phyloP scores from a whole-genome alignment of 2,797 vertebrate genomes.

The Pseudochirops cupreus region DNA sequence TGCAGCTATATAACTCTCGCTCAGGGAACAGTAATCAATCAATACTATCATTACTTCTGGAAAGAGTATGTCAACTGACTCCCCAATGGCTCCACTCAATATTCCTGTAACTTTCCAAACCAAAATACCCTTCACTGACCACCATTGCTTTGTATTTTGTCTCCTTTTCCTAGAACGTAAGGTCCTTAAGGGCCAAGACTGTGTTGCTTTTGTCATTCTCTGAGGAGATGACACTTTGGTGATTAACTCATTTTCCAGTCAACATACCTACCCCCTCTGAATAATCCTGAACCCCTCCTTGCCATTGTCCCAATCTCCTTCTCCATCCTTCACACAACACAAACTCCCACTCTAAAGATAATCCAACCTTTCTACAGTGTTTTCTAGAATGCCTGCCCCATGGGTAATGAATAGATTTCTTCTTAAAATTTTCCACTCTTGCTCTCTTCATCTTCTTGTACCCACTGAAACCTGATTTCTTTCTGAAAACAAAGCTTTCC shows the following conservation, averaged over 20 bases:
- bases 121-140: background rate
- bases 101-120: constrained; percentile 1
- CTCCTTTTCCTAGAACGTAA: background rate
- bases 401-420: background rate
- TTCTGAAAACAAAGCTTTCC: background rate
- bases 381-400: background rate
- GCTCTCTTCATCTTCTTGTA: background rate
- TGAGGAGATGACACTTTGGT: background rate
- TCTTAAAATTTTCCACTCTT: background rate
- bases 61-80: background rate
- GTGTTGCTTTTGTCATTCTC: background rate
- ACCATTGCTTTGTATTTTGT: background rate
- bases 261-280: background rate
- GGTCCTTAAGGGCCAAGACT: background rate
- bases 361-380: background rate
- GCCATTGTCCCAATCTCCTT: background rate
- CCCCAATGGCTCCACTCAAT: background rate
- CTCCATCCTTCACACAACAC: background rate
- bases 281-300: background rate
- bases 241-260: background rate
- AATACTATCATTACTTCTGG: background rate
- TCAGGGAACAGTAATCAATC: background rate
- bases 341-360: background rate
- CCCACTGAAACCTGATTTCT: background rate
- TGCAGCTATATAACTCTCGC: background rate